Evolutionary conservation across 2,797 vertebrate genomes (phyloP).

Genomic region (Oreonectes daqikongensis): DNA sequence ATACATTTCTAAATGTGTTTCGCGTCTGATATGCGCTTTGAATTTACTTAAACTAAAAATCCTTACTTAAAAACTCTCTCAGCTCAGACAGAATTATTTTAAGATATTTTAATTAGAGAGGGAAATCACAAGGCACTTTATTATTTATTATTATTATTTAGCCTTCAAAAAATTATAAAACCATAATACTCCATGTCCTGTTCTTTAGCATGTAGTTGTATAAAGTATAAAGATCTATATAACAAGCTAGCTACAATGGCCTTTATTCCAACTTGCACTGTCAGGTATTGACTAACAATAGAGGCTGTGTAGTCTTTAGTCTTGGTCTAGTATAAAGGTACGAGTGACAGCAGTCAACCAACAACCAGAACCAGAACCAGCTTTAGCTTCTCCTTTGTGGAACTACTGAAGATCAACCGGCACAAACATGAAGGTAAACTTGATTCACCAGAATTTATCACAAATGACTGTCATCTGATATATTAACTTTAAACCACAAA

Average conservation of each 20-base stretch:
- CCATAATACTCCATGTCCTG: no score
- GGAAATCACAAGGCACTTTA: no score
- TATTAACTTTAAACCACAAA: not conserved
- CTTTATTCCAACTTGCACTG: constrained; percentile 53
- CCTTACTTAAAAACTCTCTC: no score
- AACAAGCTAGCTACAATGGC: not conserved
- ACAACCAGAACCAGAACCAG: constrained; percentile 40
- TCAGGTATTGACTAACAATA: constrained; percentile 43
- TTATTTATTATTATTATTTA: no score
- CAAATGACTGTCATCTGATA: not conserved
- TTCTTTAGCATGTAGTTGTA: not conserved
- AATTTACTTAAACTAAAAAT: no score
- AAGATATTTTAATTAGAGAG: no score
- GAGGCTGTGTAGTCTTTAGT: not conserved
- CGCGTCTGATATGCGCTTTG: no score
- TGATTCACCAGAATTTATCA: not conserved
- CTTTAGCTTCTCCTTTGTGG: constrained; percentile 25
- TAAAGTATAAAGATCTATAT: not conserved
- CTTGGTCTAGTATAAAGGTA: constrained; percentile 20
- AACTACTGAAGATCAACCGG: not conserved
- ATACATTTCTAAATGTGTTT: no score
- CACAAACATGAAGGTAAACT: constrained; percentile 26
- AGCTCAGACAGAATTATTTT: no score
- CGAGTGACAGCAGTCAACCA: constrained; percentile 24
- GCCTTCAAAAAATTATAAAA: no score